Conservation (phyloP, 2,113 vertebrate genomes). For the Synchiropus splendidus region DNA sequence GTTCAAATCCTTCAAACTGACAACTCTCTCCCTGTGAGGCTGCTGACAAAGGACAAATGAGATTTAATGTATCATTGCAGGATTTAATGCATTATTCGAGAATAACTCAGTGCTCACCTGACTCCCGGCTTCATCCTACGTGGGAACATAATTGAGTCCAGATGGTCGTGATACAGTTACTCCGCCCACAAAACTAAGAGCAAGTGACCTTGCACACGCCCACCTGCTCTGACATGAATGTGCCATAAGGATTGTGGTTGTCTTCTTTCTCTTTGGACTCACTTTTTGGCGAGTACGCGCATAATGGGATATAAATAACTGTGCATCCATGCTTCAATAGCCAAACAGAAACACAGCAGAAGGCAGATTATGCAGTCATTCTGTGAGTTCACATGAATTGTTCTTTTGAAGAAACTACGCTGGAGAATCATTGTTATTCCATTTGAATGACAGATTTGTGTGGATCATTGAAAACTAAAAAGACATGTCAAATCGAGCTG, state of each 20-base stretch:
- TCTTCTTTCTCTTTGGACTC: constrained; percentile 30
- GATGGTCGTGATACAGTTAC: constrained; percentile 31
- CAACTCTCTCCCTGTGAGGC: no score
- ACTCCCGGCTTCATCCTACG: constrained; percentile 10
- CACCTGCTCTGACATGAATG: constrained; percentile 35
- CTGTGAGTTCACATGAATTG: constrained; percentile 4
- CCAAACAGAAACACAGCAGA: constrained; percentile 21
- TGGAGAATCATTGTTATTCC: not conserved
- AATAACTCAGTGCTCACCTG: not conserved
- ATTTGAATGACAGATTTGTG: no score
- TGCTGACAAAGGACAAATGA: no score
- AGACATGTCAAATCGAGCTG: no score
- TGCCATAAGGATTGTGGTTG: constrained; percentile 39
- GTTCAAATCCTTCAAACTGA: no score
- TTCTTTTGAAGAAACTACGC: constrained; percentile 6
- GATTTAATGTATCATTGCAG: no score
- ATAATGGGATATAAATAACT: constrained; percentile 31
- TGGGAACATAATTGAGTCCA: constrained; percentile 23
- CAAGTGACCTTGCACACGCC: constrained; percentile 39
- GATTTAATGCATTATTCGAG: no score
- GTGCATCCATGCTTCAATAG: constrained; percentile 25
- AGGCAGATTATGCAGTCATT: constrained; percentile 25
- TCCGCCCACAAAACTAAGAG: constrained; percentile 21
- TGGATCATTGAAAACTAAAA: no score
- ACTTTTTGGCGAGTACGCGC: constrained; percentile 27